These are phyloP conservation scores for Simalia tracyae DNA, from an alignment of 2,797 vertebrate species.

Conservation along the genomic window DNA sequence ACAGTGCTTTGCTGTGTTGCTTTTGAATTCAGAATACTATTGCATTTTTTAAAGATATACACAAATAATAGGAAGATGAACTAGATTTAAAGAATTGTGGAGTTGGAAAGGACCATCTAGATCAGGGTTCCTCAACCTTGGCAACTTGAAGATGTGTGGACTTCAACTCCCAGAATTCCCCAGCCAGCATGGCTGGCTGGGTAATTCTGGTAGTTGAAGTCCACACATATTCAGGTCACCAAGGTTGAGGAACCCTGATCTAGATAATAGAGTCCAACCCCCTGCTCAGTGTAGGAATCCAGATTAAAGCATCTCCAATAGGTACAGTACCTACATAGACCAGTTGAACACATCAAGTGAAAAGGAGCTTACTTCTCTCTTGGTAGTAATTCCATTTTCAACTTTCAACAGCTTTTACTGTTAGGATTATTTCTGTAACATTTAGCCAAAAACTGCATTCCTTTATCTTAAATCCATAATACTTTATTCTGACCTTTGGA, in stretches of 20 bases:
- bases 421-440: not conserved
- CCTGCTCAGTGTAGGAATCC: not conserved
- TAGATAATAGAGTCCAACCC: not conserved
- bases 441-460: not conserved
- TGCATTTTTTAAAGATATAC: not conserved
- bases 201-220: no score
- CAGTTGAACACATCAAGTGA: not conserved
- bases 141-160: no score
- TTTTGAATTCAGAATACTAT: not conserved
- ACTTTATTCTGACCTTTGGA: not conserved
- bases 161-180: no score
- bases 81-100: not conserved
- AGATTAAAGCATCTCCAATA: not conserved
- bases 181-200: no score
- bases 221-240: no score
- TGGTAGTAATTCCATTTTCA: not conserved
- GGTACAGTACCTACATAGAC: not conserved
- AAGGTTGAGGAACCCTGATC: no score
- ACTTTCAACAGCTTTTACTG: not conserved
- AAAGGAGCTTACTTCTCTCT: not conserved
- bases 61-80: not conserved
- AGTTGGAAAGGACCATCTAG: not conserved
- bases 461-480: not conserved
- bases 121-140: no score
- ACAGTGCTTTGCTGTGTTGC: not conserved